These are phyloP conservation scores for Myopa testacea DNA, from an alignment of 2,888 invertebrate species.

Conservation along the genomic window DNA sequence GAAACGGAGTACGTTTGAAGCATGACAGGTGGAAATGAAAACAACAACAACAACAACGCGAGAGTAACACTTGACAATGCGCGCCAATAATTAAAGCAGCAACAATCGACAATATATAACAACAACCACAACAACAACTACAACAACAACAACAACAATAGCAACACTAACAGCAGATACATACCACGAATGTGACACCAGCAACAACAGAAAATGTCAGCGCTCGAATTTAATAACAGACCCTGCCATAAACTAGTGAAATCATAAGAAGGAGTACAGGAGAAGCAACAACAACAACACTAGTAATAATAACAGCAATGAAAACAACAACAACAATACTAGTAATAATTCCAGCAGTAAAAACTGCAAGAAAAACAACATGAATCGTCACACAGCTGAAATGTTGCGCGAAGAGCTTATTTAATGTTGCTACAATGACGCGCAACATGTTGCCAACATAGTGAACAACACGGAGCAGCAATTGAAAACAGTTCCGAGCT, in stretches of 20 bases:
- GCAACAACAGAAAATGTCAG: slow-evolving; percentile 21
- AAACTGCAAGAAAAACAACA: neutral
- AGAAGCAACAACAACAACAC: neutral
- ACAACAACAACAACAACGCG: slow-evolving; percentile 26
- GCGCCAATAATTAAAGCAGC: slow-evolving; percentile 32
- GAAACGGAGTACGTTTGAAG: neutral
- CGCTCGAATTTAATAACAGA: slow-evolving; percentile 19
- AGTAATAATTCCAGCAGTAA: too few relatives aligned
- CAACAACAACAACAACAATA: slow-evolving; percentile 18
- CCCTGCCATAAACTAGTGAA: neutral
- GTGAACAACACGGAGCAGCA: neutral
- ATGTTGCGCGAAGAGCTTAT: too few relatives aligned
- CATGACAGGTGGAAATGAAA: slow-evolving; percentile 37
- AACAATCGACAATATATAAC: neutral
- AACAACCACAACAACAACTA: slow-evolving; percentile 15
- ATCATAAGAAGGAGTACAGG: neutral
- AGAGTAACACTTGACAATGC: slow-evolving; percentile 32
- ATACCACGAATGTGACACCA: neutral
- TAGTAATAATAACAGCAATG: neutral
- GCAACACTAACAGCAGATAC: neutral
- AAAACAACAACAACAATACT: neutral
- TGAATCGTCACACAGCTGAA: neutral
- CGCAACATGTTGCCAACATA: slow-evolving; percentile 33
- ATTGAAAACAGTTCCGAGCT: too few relatives aligned
- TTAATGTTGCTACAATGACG: neutral